A percentile compares a stretch with the other conserved stretches of the same genome.
phyloP scores from a whole-genome alignment of 2,113 vertebrate species.

The Brevimyrus niger region DNA sequence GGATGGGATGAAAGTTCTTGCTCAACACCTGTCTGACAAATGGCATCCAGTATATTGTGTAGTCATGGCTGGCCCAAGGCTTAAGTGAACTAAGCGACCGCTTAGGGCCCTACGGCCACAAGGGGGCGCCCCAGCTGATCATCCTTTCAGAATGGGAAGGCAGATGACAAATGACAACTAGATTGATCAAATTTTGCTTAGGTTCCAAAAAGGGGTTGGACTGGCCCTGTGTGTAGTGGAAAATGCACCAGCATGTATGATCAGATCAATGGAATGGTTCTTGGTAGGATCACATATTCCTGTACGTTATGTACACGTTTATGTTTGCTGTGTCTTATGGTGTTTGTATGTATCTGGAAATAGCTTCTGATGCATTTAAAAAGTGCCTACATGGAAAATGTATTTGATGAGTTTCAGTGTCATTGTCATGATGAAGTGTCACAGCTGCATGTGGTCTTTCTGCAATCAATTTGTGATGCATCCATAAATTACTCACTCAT shows the following conservation, averaged over 20 bases:
- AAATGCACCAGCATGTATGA: not conserved
- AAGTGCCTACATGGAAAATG: not conserved
- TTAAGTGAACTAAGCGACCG: no score
- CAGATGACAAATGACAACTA: not conserved
- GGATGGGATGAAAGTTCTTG: not conserved
- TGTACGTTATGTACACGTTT: not conserved
- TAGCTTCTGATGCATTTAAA: not conserved
- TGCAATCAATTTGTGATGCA: not conserved
- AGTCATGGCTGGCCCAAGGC: no score
- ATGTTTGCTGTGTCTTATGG: not conserved
- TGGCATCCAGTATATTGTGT: not conserved
- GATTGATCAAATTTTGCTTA: not conserved
- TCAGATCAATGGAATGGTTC: not conserved
- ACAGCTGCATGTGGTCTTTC: not conserved
- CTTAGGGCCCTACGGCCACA: not conserved
- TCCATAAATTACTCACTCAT: not conserved
- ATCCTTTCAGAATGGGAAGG: not conserved
- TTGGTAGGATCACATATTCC: not conserved
- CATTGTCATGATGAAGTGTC: not conserved
- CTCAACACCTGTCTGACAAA: not conserved
- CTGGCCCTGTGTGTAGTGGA: not conserved
- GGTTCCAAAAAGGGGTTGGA: not conserved
- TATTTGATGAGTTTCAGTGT: not conserved
- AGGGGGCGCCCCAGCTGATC: not conserved
- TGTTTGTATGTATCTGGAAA: not conserved